These are phyloP conservation scores for Mesorhabditis spiculigera DNA, from an alignment of 2,888 invertebrate species.

Conservation along the genomic window DNA sequence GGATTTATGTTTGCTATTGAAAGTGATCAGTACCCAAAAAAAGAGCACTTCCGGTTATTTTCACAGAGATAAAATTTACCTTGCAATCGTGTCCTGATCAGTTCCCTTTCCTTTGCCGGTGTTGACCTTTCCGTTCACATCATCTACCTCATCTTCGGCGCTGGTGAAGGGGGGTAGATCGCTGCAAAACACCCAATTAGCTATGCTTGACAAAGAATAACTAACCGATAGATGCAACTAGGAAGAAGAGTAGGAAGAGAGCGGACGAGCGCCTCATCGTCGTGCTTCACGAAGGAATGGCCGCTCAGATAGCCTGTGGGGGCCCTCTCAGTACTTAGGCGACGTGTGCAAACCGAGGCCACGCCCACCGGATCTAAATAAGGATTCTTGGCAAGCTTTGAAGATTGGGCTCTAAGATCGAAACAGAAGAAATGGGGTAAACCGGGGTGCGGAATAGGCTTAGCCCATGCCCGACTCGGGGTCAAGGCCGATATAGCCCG, in stretches of 20 bases:
- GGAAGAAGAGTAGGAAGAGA: slow-evolving; percentile 19
- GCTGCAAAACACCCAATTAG: slow-evolving; percentile 13
- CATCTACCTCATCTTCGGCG: slow-evolving; percentile 50
- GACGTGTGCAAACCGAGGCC: slow-evolving; percentile 1
- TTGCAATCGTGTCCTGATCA: slow-evolving; percentile 81
- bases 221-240: slow-evolving; percentile 28
- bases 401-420: no score
- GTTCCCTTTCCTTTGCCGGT: slow-evolving; percentile 81
- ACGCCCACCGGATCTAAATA: not conserved
- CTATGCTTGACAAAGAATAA: slow-evolving; percentile 1
- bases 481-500: no score
- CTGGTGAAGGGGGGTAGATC: slow-evolving; percentile 15
- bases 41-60: no score
- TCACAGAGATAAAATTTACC: slow-evolving; percentile 48
- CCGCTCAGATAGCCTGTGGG: not conserved
- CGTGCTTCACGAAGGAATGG: not conserved
- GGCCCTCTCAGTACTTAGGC: not conserved
- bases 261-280: slow-evolving; percentile 17
- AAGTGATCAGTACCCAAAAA: no score
- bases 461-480: no score
- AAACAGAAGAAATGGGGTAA: no score
- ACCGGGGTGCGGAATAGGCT: no score
- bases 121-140: slow-evolving; percentile 68
- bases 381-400: no score
- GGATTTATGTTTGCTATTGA: no score